Conservation (phyloP, 2,113 vertebrate genomes). For the Alouatta palliata region DNA sequence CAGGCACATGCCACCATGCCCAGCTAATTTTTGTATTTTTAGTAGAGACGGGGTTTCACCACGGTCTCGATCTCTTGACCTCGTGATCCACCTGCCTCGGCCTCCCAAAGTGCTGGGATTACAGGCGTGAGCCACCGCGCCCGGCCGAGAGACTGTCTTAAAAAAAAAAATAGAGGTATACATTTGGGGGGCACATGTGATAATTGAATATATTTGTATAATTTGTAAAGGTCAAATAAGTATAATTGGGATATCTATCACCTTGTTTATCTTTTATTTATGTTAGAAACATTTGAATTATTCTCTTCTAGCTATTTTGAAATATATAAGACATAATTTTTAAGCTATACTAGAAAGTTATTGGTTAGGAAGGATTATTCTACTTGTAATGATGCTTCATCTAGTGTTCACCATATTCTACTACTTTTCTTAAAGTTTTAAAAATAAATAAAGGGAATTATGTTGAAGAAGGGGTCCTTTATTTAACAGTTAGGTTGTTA, state of each 20-base stretch:
- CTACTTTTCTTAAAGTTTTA: constrained; percentile 24
- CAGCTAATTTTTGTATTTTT: no score
- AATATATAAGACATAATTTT: background rate
- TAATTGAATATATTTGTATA: background rate
- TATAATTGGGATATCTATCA: background rate
- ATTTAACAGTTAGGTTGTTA: background rate
- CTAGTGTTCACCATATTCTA: constrained; percentile 15
- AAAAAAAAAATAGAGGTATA: background rate
- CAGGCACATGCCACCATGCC: no score
- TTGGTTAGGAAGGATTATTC: background rate
- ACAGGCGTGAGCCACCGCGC: no score
- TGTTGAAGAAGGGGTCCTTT: background rate
- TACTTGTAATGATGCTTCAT: constrained; percentile 38
- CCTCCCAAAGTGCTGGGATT: no score
- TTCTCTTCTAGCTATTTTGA: background rate
- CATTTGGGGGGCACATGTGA: background rate
- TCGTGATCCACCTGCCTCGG: no score
- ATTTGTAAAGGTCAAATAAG: background rate
- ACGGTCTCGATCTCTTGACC: no score
- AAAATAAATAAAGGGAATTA: background rate
- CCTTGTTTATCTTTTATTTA: background rate
- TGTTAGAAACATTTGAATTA: background rate
- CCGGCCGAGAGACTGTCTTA: no score
- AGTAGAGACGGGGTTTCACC: no score
- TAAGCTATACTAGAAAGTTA: background rate